These are phyloP conservation scores for Uropetala carovei DNA, from an alignment of 2,888 invertebrate species.

Conservation along the genomic window DNA sequence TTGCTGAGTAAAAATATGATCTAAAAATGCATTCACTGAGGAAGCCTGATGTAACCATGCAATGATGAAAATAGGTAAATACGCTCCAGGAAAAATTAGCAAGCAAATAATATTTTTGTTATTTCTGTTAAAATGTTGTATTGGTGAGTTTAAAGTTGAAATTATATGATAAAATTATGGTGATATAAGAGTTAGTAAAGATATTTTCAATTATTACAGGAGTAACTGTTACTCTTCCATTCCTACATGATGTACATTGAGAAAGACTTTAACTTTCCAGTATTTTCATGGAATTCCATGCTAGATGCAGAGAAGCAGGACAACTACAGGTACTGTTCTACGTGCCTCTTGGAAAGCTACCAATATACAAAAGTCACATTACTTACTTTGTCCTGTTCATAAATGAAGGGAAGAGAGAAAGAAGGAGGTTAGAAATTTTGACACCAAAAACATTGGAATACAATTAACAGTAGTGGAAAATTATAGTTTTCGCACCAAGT, in stretches of 20 bases:
- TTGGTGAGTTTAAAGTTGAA: not conserved
- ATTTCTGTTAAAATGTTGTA: not conserved
- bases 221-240: constrained; percentile 1
- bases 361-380: constrained; percentile 66
- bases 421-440: constrained; percentile 67
- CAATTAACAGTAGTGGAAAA: constrained; percentile 57
- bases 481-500: constrained; percentile 42
- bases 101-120: not conserved
- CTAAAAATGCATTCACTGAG: not conserved
- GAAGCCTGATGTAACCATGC: constrained; percentile 35
- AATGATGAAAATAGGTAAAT: constrained; percentile 1
- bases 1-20: constrained; percentile 6
- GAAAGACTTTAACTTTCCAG: not conserved
- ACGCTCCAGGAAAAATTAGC: constrained; percentile 22
- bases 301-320: constrained; percentile 57
- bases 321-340: constrained; percentile 50
- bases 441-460: constrained; percentile 61
- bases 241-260: constrained; percentile 29
- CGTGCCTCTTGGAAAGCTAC: constrained; percentile 55
- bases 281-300: constrained; percentile 41
- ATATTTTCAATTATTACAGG: not conserved
- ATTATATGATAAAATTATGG: not conserved
- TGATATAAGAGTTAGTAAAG: too few relatives aligned
- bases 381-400: constrained; percentile 71
- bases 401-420: constrained; percentile 69